Evolutionary conservation across 2,797 vertebrate species (phyloP), one percentile per base, ranked within the genome.

Genomic region (Chaenodraco wilsoni): DNA sequence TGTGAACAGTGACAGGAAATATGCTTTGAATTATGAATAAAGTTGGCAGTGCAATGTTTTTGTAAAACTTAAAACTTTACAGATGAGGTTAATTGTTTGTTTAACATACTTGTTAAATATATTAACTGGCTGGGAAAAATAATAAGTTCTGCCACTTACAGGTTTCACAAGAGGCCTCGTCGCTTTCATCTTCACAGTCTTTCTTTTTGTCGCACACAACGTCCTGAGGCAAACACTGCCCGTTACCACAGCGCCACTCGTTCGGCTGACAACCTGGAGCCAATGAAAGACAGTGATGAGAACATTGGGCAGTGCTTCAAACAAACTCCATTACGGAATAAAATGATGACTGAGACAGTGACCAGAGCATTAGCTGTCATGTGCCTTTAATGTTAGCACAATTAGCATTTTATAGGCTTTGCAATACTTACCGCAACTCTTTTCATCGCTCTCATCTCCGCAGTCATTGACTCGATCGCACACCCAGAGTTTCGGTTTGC

Each of bases 401-500:
- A 83, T 87, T 87, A 85, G 79, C 82, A 83, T 80, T 82, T 86
- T 76, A 76, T 49, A 51, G 57, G 55, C 69, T 50, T 33, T 31
- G 9, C 6, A 58, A 69, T 49, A 94, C 93, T 92, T 74, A 95
- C 95, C 81, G 78, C 95, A 96, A 3, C 56, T 31, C 43, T 86
- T 52, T 84, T 96, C 95, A 21, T 96, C 95, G 31, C 94, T 96
- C 37, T 78, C 49, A 27, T 96, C 95, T 1, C 95, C 95, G 1
- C 95, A 96, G 90, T 96, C 95, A 2, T 96, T 93, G 73, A 87
- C 86, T 12, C 81, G 75, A 77, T 96, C 94, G 43, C 95, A 96
- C 52, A 93, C 71, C 82, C 82, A 95, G 57, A 92, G 75, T 49
- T 31, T 88, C 0, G 95, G 94, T 78, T 93, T 96, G 79, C 95